A percentile compares a stretch with the other conserved stretches of the same genome.
Evolutionary conservation across 2,888 invertebrate genomes (phyloP).

Genomic region (Polylopha cassiicola): DNA sequence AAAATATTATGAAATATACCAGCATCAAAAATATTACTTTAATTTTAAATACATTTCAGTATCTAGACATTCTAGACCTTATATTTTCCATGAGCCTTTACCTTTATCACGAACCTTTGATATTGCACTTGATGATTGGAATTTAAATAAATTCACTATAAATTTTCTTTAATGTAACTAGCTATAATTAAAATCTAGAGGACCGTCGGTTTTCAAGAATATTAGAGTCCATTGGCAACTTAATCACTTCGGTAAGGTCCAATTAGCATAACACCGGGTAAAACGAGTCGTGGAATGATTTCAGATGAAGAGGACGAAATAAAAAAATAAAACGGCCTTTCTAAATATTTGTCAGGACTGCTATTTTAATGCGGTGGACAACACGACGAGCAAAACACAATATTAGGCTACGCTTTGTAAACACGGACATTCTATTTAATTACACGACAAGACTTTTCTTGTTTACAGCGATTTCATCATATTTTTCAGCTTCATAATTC

Average conservation of each 20-base stretch:
- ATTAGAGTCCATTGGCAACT: slow-evolving; percentile 20
- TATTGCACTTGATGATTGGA: slow-evolving; percentile 22
- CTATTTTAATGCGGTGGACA: background rate
- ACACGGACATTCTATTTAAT: too few relatives aligned
- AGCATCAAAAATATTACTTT: too few relatives aligned
- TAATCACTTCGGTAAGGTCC: slow-evolving; percentile 18
- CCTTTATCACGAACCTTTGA: slow-evolving; percentile 17
- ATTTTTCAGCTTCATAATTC: too few relatives aligned
- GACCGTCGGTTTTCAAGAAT: slow-evolving; percentile 19
- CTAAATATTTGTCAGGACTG: slow-evolving; percentile 5
- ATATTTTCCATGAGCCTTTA: too few relatives aligned
- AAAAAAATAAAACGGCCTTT: background rate
- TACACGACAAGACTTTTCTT: too few relatives aligned
- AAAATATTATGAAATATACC: too few relatives aligned
- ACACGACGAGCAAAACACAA: slow-evolving; percentile 10
- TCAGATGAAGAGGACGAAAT: slow-evolving; percentile 1
- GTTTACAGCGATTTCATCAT: too few relatives aligned
- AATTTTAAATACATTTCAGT: too few relatives aligned
- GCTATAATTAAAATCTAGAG: slow-evolving; percentile 23
- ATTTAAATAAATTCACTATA: slow-evolving; percentile 22
- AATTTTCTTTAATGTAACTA: slow-evolving; percentile 20
- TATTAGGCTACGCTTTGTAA: too few relatives aligned
- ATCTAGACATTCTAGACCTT: too few relatives aligned
- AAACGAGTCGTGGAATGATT: slow-evolving; percentile 2
- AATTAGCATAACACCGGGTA: slow-evolving; percentile 18